Evolutionary conservation across 2,888 invertebrate genomes (phyloP), one percentile per base, ranked within the genome.

Genomic region (Drosophila quinaria): DNA sequence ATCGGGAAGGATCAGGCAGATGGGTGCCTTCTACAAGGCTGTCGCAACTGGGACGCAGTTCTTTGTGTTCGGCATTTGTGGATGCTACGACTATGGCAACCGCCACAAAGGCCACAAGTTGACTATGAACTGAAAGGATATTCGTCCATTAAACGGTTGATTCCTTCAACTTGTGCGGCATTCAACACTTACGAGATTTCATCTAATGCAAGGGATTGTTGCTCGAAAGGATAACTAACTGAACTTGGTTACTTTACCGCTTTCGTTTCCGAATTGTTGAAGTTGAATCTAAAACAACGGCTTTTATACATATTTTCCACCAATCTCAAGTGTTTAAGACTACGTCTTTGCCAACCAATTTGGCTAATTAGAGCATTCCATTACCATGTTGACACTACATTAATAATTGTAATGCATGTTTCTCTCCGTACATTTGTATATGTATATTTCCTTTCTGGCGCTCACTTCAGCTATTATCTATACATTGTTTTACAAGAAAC

Each of bases 161-260:
- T 1, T 50, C 17, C 1, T 31, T 35, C 44, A 4, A 29, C 10
- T 50, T 17, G 0, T 15, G 1, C 1, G 8, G 17, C 17, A 9
- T 3, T 9, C 13, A 8, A 6, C 22, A 85, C 85, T 86, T 86
- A 86, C 88, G 54, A 41, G 44, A 52, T 71, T 79, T 70, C 85
- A 87, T 85, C 49, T 39, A 10, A 15, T 31, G 31, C n/a, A 58
- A 42, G 33, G 37, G 8, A 4, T n/a, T 73, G 5, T 47, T 10
- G 25, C 22, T 70, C 39, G 52, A 82, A 70, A 74, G 81, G 65
- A 71, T 81, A 79, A 72, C 71, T 80, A 78, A 71, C 82, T 64
- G 50, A 31, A 41, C 25, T n/a, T 8, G 29, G 70, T 59, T 62
- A 82, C 76, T 79, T 86, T 72, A 70, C 62, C 65, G 44, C 74